Evolutionary conservation across 2,888 invertebrate genomes (phyloP).

Genomic region (Eudasyphora cyanicolor): DNA sequence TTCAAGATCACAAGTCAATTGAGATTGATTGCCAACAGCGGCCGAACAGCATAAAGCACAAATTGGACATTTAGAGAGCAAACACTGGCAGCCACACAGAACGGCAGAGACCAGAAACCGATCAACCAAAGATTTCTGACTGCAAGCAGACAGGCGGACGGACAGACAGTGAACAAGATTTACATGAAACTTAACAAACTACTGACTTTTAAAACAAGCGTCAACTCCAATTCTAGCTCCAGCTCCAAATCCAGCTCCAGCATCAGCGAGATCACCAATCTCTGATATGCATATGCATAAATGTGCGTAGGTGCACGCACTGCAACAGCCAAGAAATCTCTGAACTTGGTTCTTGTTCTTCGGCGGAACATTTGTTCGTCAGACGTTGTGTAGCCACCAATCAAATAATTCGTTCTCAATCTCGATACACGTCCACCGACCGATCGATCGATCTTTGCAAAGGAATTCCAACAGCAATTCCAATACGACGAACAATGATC

Average conservation of each 20-base stretch:
- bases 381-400: conserved; percentile 41
- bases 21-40: conserved; percentile 62
- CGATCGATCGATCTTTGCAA: conserved; percentile 38
- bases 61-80: conserved; percentile 55
- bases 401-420: conserved; percentile 35
- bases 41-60: conserved; percentile 38
- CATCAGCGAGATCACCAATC: conserved; percentile 5
- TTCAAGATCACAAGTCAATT: conserved; percentile 64
- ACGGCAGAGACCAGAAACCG: neutral
- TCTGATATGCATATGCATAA: too few relatives aligned
- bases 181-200: conserved; percentile 50
- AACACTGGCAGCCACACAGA: neutral
- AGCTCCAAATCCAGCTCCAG: neutral
- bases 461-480: conserved; percentile 38
- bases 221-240: neutral
- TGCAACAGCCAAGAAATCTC: neutral
- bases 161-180: conserved; percentile 31
- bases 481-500: conserved; percentile 31
- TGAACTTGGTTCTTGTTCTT: neutral
- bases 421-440: conserved; percentile 29
- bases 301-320: conserved; percentile 47
- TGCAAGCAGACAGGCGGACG: conserved; percentile 2
- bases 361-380: neutral
- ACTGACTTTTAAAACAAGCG: conserved; percentile 36
- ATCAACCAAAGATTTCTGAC: neutral